These are phyloP conservation scores for Drosophila murphyi DNA, from an alignment of 1,140 invertebrate species.

Conservation along the genomic window DNA sequence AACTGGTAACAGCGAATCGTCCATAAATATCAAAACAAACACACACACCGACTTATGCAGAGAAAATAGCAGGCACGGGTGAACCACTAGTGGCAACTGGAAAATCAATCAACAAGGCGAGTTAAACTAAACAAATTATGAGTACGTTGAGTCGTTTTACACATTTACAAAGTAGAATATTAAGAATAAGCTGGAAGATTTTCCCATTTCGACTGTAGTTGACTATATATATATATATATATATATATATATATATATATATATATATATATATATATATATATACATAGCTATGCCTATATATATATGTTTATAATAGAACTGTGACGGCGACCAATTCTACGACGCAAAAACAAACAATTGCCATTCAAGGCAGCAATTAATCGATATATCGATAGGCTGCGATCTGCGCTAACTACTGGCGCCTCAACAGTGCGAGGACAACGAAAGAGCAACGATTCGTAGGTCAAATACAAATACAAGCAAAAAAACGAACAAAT, in stretches of 20 bases:
- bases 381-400: constrained; percentile 49
- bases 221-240: constrained; percentile 40
- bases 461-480: constrained; percentile 12
- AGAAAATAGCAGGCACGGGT: background rate
- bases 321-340: constrained; percentile 31
- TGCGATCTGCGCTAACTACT: constrained; percentile 24
- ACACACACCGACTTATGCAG: background rate
- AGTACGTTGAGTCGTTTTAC: constrained; percentile 33
- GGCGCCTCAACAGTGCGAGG: constrained; percentile 26
- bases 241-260: constrained; percentile 37
- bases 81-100: constrained; percentile 29
- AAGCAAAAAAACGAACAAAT: background rate
- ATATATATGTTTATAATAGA: constrained; percentile 9
- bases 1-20: constrained; percentile 16
- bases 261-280: constrained; percentile 37
- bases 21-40: constrained; percentile 5
- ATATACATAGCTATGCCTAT: background rate
- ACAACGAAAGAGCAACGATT: constrained; percentile 28
- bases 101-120: constrained; percentile 52
- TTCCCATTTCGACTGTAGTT: constrained; percentile 4
- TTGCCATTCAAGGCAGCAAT: constrained; percentile 28
- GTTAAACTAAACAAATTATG: constrained; percentile 43
- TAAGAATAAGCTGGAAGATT: constrained; percentile 13
- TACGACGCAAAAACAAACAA: constrained; percentile 66
- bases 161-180: constrained; percentile 27